Conservation (phyloP, 2,888 invertebrate species). For the Tetrapedia diversipes region DNA sequence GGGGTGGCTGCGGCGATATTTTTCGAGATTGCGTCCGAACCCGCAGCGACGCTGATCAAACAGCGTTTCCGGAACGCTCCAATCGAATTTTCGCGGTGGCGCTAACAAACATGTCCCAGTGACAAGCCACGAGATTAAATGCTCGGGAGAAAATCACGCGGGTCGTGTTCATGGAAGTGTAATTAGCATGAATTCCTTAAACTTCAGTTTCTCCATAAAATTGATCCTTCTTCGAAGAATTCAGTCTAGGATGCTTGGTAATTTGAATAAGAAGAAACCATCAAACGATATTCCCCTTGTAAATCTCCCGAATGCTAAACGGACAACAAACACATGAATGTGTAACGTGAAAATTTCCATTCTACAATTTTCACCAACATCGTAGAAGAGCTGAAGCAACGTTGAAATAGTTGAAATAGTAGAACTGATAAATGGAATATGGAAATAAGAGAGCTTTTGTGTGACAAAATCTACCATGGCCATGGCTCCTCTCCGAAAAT, state of each 20-base stretch:
- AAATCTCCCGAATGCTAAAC: too few species aligned
- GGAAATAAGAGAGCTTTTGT: not conserved
- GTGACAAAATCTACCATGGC: not conserved
- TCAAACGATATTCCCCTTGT: too few species aligned
- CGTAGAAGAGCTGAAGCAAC: not conserved
- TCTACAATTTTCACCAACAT: not conserved
- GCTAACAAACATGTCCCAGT: constrained; percentile 2
- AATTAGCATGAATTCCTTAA: too few species aligned
- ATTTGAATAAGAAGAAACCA: too few species aligned
- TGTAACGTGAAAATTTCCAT: not conserved
- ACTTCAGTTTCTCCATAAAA: too few species aligned
- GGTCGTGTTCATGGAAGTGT: too few species aligned
- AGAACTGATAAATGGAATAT: not conserved
- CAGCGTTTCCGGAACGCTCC: constrained; percentile 1
- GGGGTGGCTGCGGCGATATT: too few species aligned
- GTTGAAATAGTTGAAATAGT: not conserved
- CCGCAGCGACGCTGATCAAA: constrained; percentile 5
- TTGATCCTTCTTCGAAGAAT: too few species aligned
- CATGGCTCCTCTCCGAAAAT: not conserved
- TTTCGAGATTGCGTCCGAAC: not conserved
- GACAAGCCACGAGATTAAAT: constrained; percentile 1
- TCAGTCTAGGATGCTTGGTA: too few species aligned
- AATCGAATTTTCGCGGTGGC: constrained; percentile 15
- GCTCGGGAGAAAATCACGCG: not conserved
- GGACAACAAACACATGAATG: not conserved